A percentile compares a stretch with the other conserved stretches of the same genome.
Conservation (phyloP, 2,113 vertebrate species). For the Amblyornis subalaris region DNA sequence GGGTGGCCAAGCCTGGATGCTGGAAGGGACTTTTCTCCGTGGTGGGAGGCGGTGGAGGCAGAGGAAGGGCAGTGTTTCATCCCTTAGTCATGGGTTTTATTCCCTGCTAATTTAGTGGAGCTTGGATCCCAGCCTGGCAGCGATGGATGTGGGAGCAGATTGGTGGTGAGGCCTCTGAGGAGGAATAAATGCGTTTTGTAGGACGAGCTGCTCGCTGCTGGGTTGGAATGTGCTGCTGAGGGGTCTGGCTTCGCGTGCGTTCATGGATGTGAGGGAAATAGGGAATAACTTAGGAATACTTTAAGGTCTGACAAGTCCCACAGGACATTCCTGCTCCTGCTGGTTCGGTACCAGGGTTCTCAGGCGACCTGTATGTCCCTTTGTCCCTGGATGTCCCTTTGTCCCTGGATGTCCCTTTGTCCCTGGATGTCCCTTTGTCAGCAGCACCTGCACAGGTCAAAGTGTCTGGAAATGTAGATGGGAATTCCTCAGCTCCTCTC, state of each 20-base stretch:
- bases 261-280: rapidly evolving
- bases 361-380: background rate
- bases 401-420: background rate
- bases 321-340: background rate
- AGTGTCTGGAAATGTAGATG: rapidly evolving
- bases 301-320: background rate
- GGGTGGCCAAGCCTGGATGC: background rate
- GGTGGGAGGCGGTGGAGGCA: background rate
- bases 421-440: background rate
- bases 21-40: background rate
- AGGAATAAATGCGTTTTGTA: background rate
- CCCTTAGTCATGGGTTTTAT: background rate
- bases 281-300: rapidly evolving
- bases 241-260: rapidly evolving
- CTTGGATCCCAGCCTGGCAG: background rate
- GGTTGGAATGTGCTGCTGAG: rapidly evolving
- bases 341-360: background rate
- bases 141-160: background rate
- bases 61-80: background rate
- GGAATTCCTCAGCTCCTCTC: background rate
- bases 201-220: background rate
- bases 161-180: background rate
- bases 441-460: background rate
- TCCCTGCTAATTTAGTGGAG: background rate
- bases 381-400: no score